Conservation (phyloP, 2,113 vertebrate species). For the Tupaia chinensis region DNA sequence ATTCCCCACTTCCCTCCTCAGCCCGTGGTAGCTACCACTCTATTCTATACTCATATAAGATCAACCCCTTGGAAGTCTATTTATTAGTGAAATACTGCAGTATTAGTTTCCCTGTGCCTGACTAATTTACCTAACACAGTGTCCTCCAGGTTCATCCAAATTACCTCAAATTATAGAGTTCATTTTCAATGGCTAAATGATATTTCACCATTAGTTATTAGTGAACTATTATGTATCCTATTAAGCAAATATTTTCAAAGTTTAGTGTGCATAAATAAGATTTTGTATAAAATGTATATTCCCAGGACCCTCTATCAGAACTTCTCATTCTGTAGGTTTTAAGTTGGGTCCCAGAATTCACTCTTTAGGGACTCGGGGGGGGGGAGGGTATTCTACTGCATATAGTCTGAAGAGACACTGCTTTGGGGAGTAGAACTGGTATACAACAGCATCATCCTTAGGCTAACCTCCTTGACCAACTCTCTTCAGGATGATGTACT, state of each 20-base stretch:
- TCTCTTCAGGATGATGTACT: slow-evolving; percentile 97
- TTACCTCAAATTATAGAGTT: too few relatives aligned
- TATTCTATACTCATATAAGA: too few relatives aligned
- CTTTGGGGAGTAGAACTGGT: not conserved
- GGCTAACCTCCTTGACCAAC: not conserved
- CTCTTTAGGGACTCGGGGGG: not conserved
- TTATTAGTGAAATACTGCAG: too few relatives aligned
- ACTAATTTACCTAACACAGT: too few relatives aligned
- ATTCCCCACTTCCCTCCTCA: too few relatives aligned
- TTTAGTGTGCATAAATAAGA: not conserved
- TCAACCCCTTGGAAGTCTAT: too few relatives aligned
- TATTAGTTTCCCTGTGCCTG: too few relatives aligned
- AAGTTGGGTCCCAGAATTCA: not conserved
- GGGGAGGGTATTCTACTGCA: not conserved
- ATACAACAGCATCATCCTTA: not conserved
- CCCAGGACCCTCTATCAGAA: fast-evolving
- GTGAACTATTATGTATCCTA: not conserved
- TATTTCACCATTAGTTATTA: not conserved
- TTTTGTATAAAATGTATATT: not conserved
- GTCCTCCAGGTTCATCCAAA: too few relatives aligned
- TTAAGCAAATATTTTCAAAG: not conserved
- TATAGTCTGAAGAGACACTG: not conserved
- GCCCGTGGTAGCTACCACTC: too few relatives aligned
- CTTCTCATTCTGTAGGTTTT: not conserved
- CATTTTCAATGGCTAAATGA: too few relatives aligned